phyloP scores from a whole-genome alignment of 2,797 vertebrate species.

The Margarornis squamiger region DNA sequence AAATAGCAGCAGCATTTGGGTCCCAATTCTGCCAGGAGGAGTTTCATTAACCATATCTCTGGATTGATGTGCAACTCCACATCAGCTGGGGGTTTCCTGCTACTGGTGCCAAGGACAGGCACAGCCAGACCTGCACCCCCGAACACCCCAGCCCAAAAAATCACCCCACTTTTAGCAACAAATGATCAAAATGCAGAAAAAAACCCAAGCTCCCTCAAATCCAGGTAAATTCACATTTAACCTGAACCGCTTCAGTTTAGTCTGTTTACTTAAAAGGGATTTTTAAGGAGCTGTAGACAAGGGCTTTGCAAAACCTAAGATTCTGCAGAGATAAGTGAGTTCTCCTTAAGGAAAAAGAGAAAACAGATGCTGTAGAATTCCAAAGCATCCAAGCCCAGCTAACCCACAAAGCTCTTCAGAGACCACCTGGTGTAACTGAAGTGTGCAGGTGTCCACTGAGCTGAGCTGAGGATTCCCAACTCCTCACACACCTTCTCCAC shows the following conservation, averaged over 20 bases:
- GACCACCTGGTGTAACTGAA: neutral
- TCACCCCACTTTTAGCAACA: neutral
- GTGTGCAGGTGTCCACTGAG: neutral
- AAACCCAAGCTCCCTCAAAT: accelerated
- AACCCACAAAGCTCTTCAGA: neutral
- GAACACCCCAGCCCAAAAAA: neutral
- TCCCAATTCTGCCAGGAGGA: neutral
- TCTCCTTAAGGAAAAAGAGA: neutral
- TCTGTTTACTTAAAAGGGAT: neutral
- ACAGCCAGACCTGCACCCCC: neutral
- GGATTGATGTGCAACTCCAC: neutral
- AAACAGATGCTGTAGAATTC: neutral
- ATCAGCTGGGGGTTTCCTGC: neutral
- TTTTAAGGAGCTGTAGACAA: neutral
- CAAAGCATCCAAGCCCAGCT: neutral
- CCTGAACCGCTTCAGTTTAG: neutral
- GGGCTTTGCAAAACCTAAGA: neutral
- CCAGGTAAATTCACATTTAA: neutral
- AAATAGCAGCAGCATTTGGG: neutral
- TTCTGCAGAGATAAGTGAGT: neutral
- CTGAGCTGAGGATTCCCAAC: neutral
- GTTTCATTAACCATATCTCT: neutral
- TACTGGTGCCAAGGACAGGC: accelerated
- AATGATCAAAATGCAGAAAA: neutral
- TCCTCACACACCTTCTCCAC: neutral